A percentile compares a stretch with the other conserved stretches of the same genome.
phyloP scores from a whole-genome alignment of 2,888 invertebrate species.

The Drosophila paranaensis region DNA sequence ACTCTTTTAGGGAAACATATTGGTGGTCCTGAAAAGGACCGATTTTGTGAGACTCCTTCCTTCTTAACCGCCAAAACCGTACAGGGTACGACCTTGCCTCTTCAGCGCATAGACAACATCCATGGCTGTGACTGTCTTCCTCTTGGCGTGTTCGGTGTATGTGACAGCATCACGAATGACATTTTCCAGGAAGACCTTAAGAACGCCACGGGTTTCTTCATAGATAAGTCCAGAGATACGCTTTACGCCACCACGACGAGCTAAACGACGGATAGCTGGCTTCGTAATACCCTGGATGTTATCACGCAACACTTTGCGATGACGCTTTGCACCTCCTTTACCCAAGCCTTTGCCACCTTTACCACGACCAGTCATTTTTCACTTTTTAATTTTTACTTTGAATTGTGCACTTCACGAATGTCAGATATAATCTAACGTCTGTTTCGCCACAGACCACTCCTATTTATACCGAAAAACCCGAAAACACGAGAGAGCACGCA shows the following conservation, averaged over 20 bases:
- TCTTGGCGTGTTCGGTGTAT: conserved; percentile 21
- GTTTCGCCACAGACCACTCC: not conserved
- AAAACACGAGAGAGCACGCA: not conserved
- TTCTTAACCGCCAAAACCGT: conserved; percentile 74
- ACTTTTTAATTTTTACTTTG: conserved; percentile 86
- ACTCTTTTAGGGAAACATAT: no score
- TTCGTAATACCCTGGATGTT: conserved; percentile 88
- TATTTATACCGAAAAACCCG: conserved; percentile 8
- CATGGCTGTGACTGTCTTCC: conserved; percentile 22
- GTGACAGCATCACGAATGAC: conserved; percentile 89
- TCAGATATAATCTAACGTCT: not conserved
- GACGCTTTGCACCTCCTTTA: conserved; percentile 93
- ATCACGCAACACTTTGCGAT: conserved; percentile 92
- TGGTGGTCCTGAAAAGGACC: no score
- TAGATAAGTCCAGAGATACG: conserved; percentile 91
- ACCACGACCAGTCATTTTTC: conserved; percentile 90
- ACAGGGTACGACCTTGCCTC: conserved; percentile 90
- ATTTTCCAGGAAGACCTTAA: conserved; percentile 89
- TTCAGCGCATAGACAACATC: conserved; percentile 92
- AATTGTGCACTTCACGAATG: conserved; percentile 83
- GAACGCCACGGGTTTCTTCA: conserved; percentile 91
- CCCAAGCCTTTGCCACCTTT: conserved; percentile 92
- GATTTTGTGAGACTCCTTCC: no score
- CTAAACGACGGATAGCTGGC: conserved; percentile 91
- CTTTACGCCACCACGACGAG: conserved; percentile 89